A percentile compares a stretch with the other conserved stretches of the same genome.
Evolutionary conservation across 1,140 invertebrate species (phyloP).

Genomic region (Brachystomella parvula): DNA sequence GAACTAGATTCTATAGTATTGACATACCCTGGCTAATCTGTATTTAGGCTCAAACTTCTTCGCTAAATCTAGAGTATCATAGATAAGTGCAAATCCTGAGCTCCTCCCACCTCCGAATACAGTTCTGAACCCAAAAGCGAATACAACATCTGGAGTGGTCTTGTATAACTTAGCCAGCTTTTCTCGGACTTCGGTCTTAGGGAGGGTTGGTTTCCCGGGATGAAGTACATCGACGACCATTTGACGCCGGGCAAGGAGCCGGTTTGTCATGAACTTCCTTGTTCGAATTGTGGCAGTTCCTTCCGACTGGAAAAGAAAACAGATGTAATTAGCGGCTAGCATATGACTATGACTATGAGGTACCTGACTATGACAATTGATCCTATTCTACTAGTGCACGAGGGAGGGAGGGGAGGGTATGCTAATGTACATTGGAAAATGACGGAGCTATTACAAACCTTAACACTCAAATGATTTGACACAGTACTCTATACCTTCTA

Average conservation of each 20-base stretch:
- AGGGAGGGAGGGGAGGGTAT: too few relatives aligned
- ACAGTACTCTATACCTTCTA: too few relatives aligned
- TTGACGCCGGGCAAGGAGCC: conserved; percentile 92
- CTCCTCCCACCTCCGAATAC: conserved; percentile 98
- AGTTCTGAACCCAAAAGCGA: conserved; percentile 95
- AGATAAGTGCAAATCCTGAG: conserved; percentile 95
- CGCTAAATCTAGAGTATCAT: conserved; percentile 92
- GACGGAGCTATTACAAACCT: too few relatives aligned
- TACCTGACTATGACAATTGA: too few relatives aligned
- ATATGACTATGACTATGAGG: too few relatives aligned
- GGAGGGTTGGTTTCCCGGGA: conserved; percentile 86
- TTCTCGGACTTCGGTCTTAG: conserved; percentile 94
- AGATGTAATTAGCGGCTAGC: too few relatives aligned
- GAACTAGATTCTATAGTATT: too few relatives aligned
- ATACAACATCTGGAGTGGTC: conserved; percentile 92
- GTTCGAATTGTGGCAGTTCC: conserved; percentile 86
- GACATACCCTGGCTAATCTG: conserved; percentile 66
- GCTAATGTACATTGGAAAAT: too few relatives aligned
- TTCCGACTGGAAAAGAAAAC: conserved; percentile 48
- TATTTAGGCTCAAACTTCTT: conserved; percentile 99
- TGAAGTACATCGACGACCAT: conserved; percentile 98
- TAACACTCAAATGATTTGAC: too few relatives aligned
- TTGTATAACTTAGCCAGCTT: conserved; percentile 98
- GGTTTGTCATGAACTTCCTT: conserved; percentile 98
- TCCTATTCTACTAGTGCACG: too few relatives aligned